Evolutionary conservation across 2,797 vertebrate genomes (phyloP).

Genomic region (Acipenser transmontanus): DNA sequence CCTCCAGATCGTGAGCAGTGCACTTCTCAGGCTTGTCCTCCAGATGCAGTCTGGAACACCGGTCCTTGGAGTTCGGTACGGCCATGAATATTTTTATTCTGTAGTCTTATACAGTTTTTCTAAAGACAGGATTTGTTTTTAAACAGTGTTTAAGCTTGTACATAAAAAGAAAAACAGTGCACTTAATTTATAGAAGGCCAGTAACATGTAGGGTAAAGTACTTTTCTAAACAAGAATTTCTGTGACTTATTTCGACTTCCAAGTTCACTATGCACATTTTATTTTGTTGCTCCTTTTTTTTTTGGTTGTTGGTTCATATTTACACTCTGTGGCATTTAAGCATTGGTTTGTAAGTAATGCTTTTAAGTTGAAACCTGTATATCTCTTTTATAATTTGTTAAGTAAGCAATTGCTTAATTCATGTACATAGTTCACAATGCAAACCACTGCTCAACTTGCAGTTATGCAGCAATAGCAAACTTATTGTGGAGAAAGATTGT

Average conservation of each 20-base stretch:
- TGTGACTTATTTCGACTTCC: no score
- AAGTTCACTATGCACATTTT: no score
- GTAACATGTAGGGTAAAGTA: no score
- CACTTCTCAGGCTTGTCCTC: constrained; percentile 84
- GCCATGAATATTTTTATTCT: constrained; percentile 66
- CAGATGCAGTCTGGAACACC: constrained; percentile 80
- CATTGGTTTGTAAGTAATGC: no score
- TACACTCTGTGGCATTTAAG: no score
- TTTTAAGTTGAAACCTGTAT: no score
- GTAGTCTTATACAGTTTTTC: constrained; percentile 25
- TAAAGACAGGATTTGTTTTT: neutral
- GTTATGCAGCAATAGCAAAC: neutral
- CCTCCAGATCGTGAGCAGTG: constrained; percentile 95
- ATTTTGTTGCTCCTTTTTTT: no score
- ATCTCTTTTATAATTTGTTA: constrained; percentile 53
- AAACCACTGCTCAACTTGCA: constrained; percentile 18
- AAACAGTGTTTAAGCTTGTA: neutral
- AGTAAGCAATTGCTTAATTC: constrained; percentile 41
- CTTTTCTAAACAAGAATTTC: no score
- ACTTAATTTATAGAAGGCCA: no score
- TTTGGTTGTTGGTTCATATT: no score
- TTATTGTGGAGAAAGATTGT: constrained; percentile 1
- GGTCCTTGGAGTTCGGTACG: constrained; percentile 98
- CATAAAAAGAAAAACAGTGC: neutral
- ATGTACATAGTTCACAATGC: constrained; percentile 56